Base-by-base conservation (phyloP, 2,113 vertebrate species). In the Regulus satrapa region DNA sequence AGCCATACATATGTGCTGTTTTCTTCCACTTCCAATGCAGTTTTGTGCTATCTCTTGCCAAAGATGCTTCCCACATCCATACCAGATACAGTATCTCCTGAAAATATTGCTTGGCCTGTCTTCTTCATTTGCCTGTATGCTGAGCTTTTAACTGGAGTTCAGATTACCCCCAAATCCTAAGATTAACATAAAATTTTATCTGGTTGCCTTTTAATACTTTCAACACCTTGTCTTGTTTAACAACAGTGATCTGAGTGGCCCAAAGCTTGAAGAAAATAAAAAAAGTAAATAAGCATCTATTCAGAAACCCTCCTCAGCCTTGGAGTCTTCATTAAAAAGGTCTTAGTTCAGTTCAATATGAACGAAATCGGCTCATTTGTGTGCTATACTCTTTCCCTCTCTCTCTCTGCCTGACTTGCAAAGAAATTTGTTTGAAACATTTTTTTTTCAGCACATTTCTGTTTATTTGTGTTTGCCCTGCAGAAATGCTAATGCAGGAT, bases 401-500 rank as follows among this genome's bases (percentile, higher is more conserved):
- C 67, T 68, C 77, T 92, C 77, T 94, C 90, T 95, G 90, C 75
- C 93, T 97, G 94, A 85, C 89, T 97, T 94, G 89, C 88, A 92
- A 88, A 93, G 91, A 88, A 94, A 95, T 94, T 96, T 95, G 88
- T 90, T 92, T 67, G 64, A 92, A 97, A 90, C 80, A 54, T 96
- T 96, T 92, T 98, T 98, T 97, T 98, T 96, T 80, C 76, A 20
- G 80, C 18, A 48, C 96, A 81, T 96, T 96, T 97, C 97, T 97
- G 97, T 98, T 97, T 98, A 98, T 96, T 97, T 96, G 94, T 94
- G 97, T 98, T 98, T 97, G 97, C 97, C 98, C 98, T 89, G 97
- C 92, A 98, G 97, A 97, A 97, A 97, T 94, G 88, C 78, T 94
- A 90, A 95, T 94, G 69, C 45, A 69, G 89, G 80, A 92, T 95